phyloP scores from a whole-genome alignment of 2,888 invertebrate genomes.

The Amphipoea lucens region DNA sequence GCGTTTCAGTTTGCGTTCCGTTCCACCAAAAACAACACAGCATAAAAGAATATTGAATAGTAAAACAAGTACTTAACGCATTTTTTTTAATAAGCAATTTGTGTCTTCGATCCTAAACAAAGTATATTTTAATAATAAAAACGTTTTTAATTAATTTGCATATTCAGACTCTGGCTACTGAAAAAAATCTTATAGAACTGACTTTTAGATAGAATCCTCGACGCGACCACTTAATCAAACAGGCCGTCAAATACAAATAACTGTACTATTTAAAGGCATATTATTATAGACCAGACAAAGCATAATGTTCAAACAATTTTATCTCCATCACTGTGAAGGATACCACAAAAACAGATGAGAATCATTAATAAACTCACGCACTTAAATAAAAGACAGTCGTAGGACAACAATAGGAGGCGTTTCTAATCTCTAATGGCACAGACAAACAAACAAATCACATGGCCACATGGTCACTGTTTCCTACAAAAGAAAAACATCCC shows the following conservation, averaged over 20 bases:
- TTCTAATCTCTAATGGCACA: slow-evolving; percentile 46
- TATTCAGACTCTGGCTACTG: background rate
- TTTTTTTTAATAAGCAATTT: too few species aligned
- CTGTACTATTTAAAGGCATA: background rate
- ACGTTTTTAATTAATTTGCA: too few species aligned
- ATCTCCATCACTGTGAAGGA: background rate
- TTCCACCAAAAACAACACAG: background rate
- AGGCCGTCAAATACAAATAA: background rate
- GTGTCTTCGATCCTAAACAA: too few species aligned
- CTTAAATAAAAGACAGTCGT: slow-evolving; percentile 51
- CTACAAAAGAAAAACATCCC: background rate
- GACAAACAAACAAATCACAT: slow-evolving; percentile 42
- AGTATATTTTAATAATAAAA: too few species aligned
- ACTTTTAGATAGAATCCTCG: background rate
- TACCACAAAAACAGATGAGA: slow-evolving; percentile 18
- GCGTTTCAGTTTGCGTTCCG: too few species aligned
- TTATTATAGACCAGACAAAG: background rate
- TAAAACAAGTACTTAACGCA: background rate
- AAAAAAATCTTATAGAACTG: background rate
- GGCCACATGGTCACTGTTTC: slow-evolving; percentile 34
- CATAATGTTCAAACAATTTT: background rate
- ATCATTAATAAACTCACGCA: slow-evolving; percentile 40
- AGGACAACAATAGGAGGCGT: slow-evolving; percentile 44
- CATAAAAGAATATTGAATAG: background rate
- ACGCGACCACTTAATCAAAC: background rate